Evolutionary conservation across 1,140 invertebrate species (phyloP).

Genomic region (Idris sp.): DNA sequence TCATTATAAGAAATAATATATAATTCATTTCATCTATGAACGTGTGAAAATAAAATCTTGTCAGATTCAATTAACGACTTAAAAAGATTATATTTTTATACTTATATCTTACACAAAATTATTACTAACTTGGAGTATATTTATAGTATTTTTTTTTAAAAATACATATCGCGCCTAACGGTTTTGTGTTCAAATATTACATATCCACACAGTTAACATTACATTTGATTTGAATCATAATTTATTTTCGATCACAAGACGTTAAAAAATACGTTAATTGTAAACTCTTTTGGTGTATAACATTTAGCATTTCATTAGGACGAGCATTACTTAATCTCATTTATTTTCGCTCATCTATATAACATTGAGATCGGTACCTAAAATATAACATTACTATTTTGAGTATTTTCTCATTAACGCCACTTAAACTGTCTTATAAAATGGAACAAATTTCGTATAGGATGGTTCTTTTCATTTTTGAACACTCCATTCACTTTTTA

Average conservation of each 20-base stretch:
- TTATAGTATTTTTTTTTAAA: too few relatives aligned
- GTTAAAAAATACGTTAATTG: constrained; percentile 57
- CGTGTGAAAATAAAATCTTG: too few relatives aligned
- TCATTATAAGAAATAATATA: too few relatives aligned
- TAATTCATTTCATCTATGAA: too few relatives aligned
- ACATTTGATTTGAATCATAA: constrained; percentile 57
- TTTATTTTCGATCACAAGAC: constrained; percentile 62
- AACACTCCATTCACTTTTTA: neutral
- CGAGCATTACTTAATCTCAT: constrained; percentile 16
- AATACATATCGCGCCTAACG: constrained; percentile 36
- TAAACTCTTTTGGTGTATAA: constrained; percentile 62
- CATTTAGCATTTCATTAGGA: constrained; percentile 56
- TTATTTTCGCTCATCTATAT: constrained; percentile 31
- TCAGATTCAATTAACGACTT: too few relatives aligned
- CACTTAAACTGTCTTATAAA: constrained; percentile 47
- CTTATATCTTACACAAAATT: too few relatives aligned
- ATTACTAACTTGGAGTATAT: too few relatives aligned
- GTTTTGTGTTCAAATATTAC: constrained; percentile 26
- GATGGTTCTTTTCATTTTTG: neutral
- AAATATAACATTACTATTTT: constrained; percentile 72
- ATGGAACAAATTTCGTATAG: constrained; percentile 29
- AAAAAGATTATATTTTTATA: too few relatives aligned
- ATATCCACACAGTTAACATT: constrained; percentile 58
- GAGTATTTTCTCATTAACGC: constrained; percentile 68
- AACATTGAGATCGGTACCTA: constrained; percentile 72